Percentiles rank a stretch among this genome's conserved stretches.
Conservation (phyloP, 1,140 invertebrate genomes). For the Pteromalus puparum region DNA sequence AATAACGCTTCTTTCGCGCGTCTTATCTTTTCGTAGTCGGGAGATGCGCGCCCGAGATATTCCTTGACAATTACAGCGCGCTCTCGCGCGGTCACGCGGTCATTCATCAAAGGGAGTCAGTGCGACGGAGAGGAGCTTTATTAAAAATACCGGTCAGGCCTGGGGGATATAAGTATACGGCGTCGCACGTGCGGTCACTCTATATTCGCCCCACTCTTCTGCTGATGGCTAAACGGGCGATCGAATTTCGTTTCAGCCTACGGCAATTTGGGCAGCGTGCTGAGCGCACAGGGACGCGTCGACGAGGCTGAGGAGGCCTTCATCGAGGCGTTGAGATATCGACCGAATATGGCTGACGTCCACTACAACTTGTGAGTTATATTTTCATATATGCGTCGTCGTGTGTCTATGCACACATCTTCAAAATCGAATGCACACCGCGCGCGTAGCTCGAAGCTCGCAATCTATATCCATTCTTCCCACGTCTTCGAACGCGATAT, state of each 20-base stretch:
- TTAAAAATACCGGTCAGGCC: too few species aligned
- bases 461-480: too few species aligned
- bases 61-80: too few species aligned
- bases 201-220: too few species aligned
- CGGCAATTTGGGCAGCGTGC: constrained; percentile 93
- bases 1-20: not conserved
- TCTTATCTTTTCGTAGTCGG: not conserved
- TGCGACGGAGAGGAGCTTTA: too few species aligned
- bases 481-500: too few species aligned
- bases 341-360: constrained; percentile 97
- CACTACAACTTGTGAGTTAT: constrained; percentile 98
- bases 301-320: constrained; percentile 92
- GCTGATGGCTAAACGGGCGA: too few species aligned
- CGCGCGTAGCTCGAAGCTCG: too few species aligned
- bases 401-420: not conserved
- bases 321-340: constrained; percentile 88
- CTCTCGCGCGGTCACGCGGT: too few species aligned
- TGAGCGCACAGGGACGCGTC: constrained; percentile 89
- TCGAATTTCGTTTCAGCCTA: constrained; percentile 82
- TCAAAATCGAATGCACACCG: not conserved
- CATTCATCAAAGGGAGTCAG: too few species aligned
- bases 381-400: constrained; percentile 7
- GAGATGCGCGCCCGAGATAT: not conserved
- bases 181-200: too few species aligned
- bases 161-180: too few species aligned